Evolutionary conservation across 2,888 invertebrate species (phyloP).

Genomic region (Vesta saturnalis): DNA sequence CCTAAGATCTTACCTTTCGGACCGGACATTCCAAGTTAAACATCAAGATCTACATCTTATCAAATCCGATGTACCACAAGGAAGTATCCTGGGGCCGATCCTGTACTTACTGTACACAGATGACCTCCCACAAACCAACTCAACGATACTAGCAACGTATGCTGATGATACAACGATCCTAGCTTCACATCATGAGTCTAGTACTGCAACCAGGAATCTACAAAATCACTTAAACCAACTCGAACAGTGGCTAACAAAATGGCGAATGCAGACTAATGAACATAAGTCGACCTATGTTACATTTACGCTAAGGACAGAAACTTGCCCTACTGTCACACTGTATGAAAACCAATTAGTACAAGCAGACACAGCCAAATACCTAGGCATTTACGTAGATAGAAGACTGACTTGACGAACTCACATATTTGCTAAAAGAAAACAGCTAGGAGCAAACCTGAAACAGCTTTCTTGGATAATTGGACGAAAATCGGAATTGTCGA

Average conservation of each 20-base stretch:
- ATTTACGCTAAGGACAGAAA: background rate
- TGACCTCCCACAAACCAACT: slow-evolving; percentile 18
- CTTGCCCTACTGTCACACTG: background rate
- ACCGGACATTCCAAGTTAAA: too few relatives aligned
- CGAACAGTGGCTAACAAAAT: background rate
- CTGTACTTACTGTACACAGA: slow-evolving; percentile 17
- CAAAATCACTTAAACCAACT: background rate
- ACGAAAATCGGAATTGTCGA: too few relatives aligned
- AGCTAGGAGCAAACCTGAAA: background rate
- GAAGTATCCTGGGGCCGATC: too few relatives aligned
- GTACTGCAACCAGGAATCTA: background rate
- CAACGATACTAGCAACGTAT: slow-evolving; percentile 19
- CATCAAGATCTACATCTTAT: too few relatives aligned
- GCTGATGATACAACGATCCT: too few relatives aligned
- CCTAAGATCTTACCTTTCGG: too few relatives aligned
- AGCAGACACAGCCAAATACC: background rate
- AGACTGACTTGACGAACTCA: background rate
- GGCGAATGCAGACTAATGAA: slow-evolving; percentile 3
- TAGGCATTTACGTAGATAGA: background rate
- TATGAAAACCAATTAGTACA: background rate
- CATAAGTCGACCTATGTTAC: slow-evolving; percentile 7
- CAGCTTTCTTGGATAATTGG: slow-evolving; percentile 8
- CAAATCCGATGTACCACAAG: too few relatives aligned
- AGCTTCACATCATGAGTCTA: too few relatives aligned
- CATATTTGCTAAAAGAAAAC: background rate